Base-by-base conservation (phyloP, 2,888 invertebrate genomes). In the Charanyca ferruginea region DNA sequence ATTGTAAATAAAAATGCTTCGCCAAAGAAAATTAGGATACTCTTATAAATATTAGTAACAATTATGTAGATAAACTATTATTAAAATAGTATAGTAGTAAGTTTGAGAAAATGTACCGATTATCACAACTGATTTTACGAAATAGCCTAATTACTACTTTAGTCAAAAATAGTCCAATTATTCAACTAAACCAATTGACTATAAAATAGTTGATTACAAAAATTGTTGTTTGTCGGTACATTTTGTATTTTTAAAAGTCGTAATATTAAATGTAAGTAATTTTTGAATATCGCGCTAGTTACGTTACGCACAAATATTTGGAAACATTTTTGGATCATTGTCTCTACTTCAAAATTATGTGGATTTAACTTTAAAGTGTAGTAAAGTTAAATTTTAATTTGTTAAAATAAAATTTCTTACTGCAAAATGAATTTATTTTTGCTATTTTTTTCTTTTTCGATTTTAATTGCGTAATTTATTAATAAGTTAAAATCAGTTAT, bases 11-110 rank as follows among this genome's bases (percentile, higher is more conserved):
- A 76, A 75, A 69, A 80, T 80, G 87, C 89, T 93, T 92, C 88
- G 92, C 93, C 93, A 93, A 93, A 93, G 92, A 90, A 83, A 80
- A 73, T 79, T 90, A 91, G 85, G 85, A 80, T 90, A 89, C 83
- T 87, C 81, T 76, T 89, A 89, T 89, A 88, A 88, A 89, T 83
- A 84, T 81, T 83, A 76, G 76, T 73, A 69, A 78, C 66, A 80
- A 74, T 79, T 78, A 74, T 83, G 65, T 83, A 79, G 74, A 79
- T 81, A 79, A 77, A 67, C 44, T 75, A 77, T 66, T 77, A 69
- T 22, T 70, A 45, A 73, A 75, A 75, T 73, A 70, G 59, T 45
- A 45, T 69, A 75, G 28, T 51, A 22, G 1, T 79, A 81, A 81
- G 76, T 64, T 28, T 48, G 48, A 35, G 48, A 58, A 71, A 76